Percentiles rank a stretch among this genome's conserved stretches.
Conservation (phyloP, 2,888 invertebrate genomes). For the Eupsilia transversa region DNA sequence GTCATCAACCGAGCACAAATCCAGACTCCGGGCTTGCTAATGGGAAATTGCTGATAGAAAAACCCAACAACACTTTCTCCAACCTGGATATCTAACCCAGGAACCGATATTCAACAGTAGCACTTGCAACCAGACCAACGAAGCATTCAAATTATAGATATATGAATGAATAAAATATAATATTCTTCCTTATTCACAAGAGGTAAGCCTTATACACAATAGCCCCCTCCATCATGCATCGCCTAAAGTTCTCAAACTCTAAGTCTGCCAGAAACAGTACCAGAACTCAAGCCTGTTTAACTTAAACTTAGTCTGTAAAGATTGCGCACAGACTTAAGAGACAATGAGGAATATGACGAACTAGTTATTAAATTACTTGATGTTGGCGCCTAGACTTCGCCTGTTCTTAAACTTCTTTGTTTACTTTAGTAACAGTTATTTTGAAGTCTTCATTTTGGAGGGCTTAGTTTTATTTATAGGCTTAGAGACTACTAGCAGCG, state of each 20-base stretch:
- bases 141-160: too few relatives aligned
- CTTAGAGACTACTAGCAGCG: too few relatives aligned
- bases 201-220: too few relatives aligned
- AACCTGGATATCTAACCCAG: too few relatives aligned
- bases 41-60: too few relatives aligned
- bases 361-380: constrained; percentile 31
- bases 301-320: constrained; percentile 35
- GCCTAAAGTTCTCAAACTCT: background rate
- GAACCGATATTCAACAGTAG: too few relatives aligned
- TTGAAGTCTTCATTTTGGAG: background rate
- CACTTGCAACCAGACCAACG: too few relatives aligned
- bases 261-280: constrained; percentile 15
- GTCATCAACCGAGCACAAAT: too few relatives aligned
- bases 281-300: constrained; percentile 24
- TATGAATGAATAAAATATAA: too few relatives aligned
- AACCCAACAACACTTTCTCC: too few relatives aligned
- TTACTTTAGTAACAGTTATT: constrained; percentile 29
- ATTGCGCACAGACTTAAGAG: constrained; percentile 19
- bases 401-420: constrained; percentile 25
- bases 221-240: background rate
- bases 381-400: constrained; percentile 26
- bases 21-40: too few relatives aligned
- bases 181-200: too few relatives aligned
- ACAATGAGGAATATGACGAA: constrained; percentile 38
- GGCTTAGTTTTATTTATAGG: constrained; percentile 8